Evolutionary conservation across 1,140 invertebrate genomes (phyloP), one percentile per base, ranked within the genome.

Genomic region (Dinoponera quadriceps): DNA sequence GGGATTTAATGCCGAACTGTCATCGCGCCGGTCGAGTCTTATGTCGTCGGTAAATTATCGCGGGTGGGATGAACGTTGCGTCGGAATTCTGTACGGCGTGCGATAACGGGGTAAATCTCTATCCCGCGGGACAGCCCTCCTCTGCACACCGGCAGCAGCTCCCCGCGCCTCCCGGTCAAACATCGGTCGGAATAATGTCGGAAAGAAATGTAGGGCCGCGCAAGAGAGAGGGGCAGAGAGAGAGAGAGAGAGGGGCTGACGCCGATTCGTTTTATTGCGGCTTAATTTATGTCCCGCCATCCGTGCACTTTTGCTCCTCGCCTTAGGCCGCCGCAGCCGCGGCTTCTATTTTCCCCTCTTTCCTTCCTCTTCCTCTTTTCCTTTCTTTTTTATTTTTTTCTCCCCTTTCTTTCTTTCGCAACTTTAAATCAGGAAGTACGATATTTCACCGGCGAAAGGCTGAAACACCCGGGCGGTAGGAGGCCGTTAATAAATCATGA

Each of bases 401-500:
- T 29, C 59, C 5, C 1, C 11, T 20, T 9, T 27, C 38, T 48
- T 68, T 63, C 80, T 55, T 51, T 59, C 25, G 51, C 27, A 57
- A 82, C 77, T 65, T 82, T 85, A 86, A 82, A 86, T 86, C 85
- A 73, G 74, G 33, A 75, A 59, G 55, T 29, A 25, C 84, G 84
- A 85, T 87, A 87, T 87, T 85, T 87, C 51, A 86, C 51, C n/a
- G 29, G 38, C 22, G 72, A 83, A 82, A 82, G 72, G 44, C 59
- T 66, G 60, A 77, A 73, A 77, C 72, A 87, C 33, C 78, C 22
- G 65, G 38, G n/a, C 62, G 59, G 59, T 20, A 49, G 63, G 48
- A 63, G 44, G 20, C 54, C 84, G 57, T 83, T 85, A 83, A 87
- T 87, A 87, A 87, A 87, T 87, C 85, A 87, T 72, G 72, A 57